Evolutionary conservation across 2,797 vertebrate species (phyloP).

Genomic region (Chaenodraco wilsoni): DNA sequence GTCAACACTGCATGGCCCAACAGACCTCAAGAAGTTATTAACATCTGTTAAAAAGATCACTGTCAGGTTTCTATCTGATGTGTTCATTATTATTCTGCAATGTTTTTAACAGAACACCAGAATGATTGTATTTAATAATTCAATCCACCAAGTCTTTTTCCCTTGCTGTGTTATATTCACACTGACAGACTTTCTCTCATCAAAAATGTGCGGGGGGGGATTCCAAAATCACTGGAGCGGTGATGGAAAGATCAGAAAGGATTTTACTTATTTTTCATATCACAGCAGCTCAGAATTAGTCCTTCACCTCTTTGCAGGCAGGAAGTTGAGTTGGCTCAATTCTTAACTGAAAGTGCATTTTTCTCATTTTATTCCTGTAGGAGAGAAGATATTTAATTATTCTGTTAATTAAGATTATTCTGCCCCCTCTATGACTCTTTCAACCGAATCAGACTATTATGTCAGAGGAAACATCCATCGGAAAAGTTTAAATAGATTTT

Average conservation of each 20-base stretch:
- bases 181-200: not conserved
- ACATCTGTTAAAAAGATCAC: not conserved
- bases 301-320: not conserved
- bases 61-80: conserved; percentile 13
- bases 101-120: not conserved
- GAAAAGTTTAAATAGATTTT: no score
- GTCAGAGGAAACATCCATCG: no score
- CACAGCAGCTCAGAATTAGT: conserved; percentile 2
- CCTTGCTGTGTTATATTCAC: not conserved
- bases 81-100: conserved; percentile 18
- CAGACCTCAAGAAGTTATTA: no score
- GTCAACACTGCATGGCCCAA: no score
- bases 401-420: conserved; percentile 21
- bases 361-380: conserved; percentile 20
- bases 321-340: conserved; percentile 3
- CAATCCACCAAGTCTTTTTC: conserved; percentile 16
- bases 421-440: conserved; percentile 20
- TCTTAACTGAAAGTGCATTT: conserved; percentile 9
- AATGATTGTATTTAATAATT: conserved; percentile 35
- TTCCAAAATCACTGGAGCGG: not conserved
- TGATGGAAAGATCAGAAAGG: conserved; percentile 2
- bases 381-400: conserved; percentile 48
- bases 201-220: no score
- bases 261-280: conserved; percentile 21
- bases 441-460: not conserved